phyloP scores from a whole-genome alignment of 2,888 invertebrate species.

The Tupiocoris notatus region DNA sequence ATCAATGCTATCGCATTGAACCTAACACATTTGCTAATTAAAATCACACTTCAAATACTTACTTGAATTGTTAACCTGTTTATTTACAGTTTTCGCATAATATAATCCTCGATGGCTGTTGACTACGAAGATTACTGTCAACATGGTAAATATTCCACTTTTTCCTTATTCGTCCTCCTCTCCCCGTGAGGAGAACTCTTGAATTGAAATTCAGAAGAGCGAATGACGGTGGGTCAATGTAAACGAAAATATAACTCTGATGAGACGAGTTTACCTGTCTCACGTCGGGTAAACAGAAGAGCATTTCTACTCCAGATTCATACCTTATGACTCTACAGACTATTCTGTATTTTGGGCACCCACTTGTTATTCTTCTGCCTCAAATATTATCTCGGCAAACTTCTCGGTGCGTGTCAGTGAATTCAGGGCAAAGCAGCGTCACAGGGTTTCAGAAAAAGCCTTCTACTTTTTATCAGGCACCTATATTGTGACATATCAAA shows the following conservation, averaged over 20 bases:
- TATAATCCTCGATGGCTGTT: no score
- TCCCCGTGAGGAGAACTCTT: no score
- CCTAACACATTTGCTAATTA: no score
- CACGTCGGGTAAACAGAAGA: not conserved
- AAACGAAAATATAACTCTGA: not conserved
- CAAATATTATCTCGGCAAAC: not conserved
- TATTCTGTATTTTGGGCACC: not conserved
- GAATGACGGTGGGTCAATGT: not conserved
- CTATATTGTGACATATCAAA: no score
- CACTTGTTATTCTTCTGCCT: not conserved
- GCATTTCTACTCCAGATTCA: not conserved
- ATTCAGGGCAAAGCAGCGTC: not conserved
- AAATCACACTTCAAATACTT: no score
- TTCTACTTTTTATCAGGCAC: not conserved
- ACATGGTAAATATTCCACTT: no score
- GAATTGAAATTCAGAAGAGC: not conserved
- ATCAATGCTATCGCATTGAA: no score
- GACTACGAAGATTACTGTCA: no score
- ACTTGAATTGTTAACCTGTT: no score
- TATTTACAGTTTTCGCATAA: no score
- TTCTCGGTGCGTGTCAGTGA: not conserved
- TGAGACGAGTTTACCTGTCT: not conserved
- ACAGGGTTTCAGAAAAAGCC: not conserved
- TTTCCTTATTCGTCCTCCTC: no score
- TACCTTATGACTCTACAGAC: not conserved